phyloP scores from a whole-genome alignment of 2,797 vertebrate species.

The Spizella passerina region DNA sequence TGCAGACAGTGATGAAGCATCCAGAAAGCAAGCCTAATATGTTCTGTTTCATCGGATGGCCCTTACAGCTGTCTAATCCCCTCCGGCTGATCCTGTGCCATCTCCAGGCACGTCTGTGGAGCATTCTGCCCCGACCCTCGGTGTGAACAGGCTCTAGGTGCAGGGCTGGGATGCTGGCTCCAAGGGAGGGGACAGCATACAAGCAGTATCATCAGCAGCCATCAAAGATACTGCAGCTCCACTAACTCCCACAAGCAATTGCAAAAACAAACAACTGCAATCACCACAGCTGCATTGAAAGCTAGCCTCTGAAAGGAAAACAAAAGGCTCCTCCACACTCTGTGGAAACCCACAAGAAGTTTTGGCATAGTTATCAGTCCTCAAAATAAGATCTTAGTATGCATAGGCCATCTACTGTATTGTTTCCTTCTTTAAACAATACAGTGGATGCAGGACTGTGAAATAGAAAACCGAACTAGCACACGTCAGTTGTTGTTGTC shows the following conservation, averaged over 20 bases:
- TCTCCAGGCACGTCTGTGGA: neutral
- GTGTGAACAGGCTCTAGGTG: neutral
- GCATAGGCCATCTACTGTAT: neutral
- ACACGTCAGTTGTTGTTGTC: neutral
- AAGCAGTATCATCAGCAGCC: neutral
- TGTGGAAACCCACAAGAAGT: neutral
- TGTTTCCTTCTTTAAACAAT: neutral
- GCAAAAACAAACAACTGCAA: neutral
- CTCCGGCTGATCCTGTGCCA: neutral
- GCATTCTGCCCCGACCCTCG: accelerated
- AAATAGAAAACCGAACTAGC: neutral
- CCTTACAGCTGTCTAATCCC: neutral
- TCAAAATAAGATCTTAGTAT: neutral
- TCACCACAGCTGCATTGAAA: neutral
- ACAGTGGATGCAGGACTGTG: neutral
- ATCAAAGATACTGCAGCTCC: neutral
- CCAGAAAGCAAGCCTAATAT: slow-evolving; percentile 20
- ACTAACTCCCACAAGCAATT: neutral
- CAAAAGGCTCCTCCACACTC: neutral
- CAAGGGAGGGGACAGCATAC: neutral
- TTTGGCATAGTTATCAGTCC: neutral
- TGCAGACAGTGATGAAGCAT: neutral
- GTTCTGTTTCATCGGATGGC: slow-evolving; percentile 37
- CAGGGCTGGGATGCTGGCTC: neutral
- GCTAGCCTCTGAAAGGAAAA: neutral